A percentile compares a stretch with the other conserved stretches of the same genome.
Conservation (phyloP, 2,113 vertebrate species). For the Taurulus bubalis region DNA sequence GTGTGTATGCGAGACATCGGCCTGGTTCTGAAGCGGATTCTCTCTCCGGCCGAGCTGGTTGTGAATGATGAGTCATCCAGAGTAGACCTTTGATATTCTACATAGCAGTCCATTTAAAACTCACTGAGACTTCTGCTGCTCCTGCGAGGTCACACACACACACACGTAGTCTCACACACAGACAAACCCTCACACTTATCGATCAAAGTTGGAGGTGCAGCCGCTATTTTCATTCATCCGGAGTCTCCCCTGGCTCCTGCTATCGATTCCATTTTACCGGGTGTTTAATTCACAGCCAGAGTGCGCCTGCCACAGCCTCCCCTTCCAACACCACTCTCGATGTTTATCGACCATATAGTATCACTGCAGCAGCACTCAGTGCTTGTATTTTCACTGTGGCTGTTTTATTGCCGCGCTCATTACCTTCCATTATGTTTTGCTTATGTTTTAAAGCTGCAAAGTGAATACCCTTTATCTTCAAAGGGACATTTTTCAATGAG, state of each 20-base stretch:
- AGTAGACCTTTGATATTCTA: constrained; percentile 51
- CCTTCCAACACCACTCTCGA: constrained; percentile 59
- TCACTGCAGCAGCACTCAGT: constrained; percentile 24
- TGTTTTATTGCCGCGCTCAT: constrained; percentile 22
- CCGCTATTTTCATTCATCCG: constrained; percentile 68
- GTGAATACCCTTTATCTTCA: constrained; percentile 15
- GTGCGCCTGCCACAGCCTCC: constrained; percentile 47
- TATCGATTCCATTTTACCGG: constrained; percentile 68
- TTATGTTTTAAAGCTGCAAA: neutral
- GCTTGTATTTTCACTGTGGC: constrained; percentile 29
- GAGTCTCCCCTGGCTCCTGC: constrained; percentile 56
- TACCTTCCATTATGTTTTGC: constrained; percentile 30
- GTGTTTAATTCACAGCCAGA: constrained; percentile 70
- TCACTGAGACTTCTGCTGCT: constrained; percentile 25
- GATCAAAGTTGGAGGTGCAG: constrained; percentile 56
- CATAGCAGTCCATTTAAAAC: constrained; percentile 48
- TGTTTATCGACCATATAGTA: constrained; percentile 65
- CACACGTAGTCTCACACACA: constrained; percentile 5
- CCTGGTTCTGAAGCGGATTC: constrained; percentile 18
- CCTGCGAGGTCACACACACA: constrained; percentile 7
- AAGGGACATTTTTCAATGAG: neutral
- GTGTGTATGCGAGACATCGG: constrained; percentile 2
- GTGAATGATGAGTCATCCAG: constrained; percentile 59
- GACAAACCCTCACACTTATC: constrained; percentile 42
- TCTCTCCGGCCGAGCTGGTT: neutral